Base-by-base conservation (phyloP, 1,140 invertebrate species). In the Palaemon carinicauda region DNA sequence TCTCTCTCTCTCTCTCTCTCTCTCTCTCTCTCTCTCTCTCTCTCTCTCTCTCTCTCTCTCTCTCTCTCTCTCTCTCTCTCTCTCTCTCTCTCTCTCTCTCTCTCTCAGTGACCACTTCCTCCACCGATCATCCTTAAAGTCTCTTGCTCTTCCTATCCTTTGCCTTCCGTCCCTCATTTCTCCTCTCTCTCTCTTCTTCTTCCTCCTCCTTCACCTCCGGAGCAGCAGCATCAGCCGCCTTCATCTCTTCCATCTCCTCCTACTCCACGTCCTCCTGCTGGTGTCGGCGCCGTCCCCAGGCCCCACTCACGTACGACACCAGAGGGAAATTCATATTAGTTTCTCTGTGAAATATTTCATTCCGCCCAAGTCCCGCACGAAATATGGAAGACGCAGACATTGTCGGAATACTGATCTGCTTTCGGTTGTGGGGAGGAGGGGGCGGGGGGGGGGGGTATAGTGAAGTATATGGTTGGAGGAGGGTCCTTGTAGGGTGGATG, bases 311-410 rank as follows among this genome's bases (percentile, higher is more conserved):
- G 83, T 86, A 71, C 75, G 21, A 51, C 54, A 73, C 54, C 83
- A 71, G 83, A 79, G 83, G 33, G 77, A 86, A 86, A 86, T 86
- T 86, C 83, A 86, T 86, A 86, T 86, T 86, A 86, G 83, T 86
- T 86, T 86, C 83, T 86, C 65, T 86, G 83, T 86, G 83, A 86
- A 79, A 86, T 86, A 86, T 86, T 86, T 86, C 83, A 86, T 86
- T 86, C 83, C 56, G 60, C 54, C 41, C 83, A 69, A 79, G 83
- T 69, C 83, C 65, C 56, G 56, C 83, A 86, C 83, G 83, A 86
- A 86, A 86, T 86, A 86, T 86, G 83, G 83, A 86, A 86, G 83
- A 54, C 24, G 77, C 31, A 71, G 29, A 83, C 77, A 54, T 56
- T 79, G 77, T n/a, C 56, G 75, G 83, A 79, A 86, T 86, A 86